Conservation (phyloP, 2,888 invertebrate genomes). For the Melolontha melolontha region DNA sequence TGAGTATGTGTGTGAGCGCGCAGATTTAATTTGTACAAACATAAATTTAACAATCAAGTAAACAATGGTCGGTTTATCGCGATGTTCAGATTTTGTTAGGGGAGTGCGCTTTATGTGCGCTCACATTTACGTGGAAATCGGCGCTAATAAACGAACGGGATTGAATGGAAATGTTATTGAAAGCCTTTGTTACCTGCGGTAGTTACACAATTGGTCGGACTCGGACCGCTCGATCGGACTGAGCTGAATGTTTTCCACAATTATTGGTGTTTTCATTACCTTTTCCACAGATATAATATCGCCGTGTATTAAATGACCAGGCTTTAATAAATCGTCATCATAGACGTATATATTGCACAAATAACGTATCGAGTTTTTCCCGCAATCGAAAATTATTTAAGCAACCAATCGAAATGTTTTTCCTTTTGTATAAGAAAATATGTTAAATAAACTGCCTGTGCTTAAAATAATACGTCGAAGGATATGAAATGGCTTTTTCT, state of each 20-base stretch:
- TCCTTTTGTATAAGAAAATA: too few species aligned
- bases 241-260: conserved; percentile 40
- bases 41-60: conserved; percentile 67
- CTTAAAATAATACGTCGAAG: too few species aligned
- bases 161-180: conserved; percentile 57
- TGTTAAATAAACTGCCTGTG: too few species aligned
- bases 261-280: conserved; percentile 42
- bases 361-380: background rate
- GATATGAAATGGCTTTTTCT: too few species aligned
- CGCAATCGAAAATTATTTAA: too few species aligned
- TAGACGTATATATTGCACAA: background rate
- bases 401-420: too few species aligned
- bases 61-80: conserved; percentile 66
- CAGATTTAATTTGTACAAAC: conserved; percentile 67
- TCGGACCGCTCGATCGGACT: conserved; percentile 23
- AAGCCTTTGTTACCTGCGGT: conserved; percentile 45
- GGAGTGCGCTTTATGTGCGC: conserved; percentile 60
- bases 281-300: conserved; percentile 27
- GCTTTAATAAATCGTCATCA: conserved; percentile 12
- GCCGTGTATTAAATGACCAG: conserved; percentile 9
- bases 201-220: conserved; percentile 30
- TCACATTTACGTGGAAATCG: conserved; percentile 64
- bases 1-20: conserved; percentile 49
- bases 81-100: conserved; percentile 64
- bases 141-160: conserved; percentile 62